Base-by-base conservation (phyloP, 2,888 invertebrate species). In the Cyclophora albipunctata region DNA sequence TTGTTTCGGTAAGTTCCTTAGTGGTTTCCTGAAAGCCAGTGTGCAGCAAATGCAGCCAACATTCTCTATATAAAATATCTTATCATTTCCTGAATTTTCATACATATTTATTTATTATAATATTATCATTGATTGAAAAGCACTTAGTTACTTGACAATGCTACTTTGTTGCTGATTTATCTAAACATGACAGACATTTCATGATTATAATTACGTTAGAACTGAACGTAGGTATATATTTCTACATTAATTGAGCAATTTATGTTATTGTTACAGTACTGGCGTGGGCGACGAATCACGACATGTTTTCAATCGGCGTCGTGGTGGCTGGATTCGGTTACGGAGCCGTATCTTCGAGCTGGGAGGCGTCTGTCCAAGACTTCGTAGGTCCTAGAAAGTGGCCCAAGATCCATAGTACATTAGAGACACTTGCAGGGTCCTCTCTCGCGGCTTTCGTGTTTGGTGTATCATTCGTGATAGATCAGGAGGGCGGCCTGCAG, bases 261-360 rank as follows among this genome's bases (percentile, higher is more conserved):
- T 20, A 20, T 20, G 20, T 58, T 48, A 51, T 52, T 58, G 61
- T 77, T 78, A 43, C 74, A 88, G 87, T 84, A 40, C 65, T 87
- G 57, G 75, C 86, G 7, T 69, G 68, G 55, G 79, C 84, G 2
- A 71, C 67, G 47, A 82, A 75, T 50, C 84, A 90, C 56, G 89
- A 90, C 53, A 73, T 76, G 43, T 84, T 88, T 56, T 84, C 88
- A 2, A 80, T 90, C 45, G 90, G 88, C 33, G 87, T 89, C 53
- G 80, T 90, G 2, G 71, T 89, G 45, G 86, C 86, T 40, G 90
- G 90, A 0, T 72, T 90, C 35, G 90, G 90, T 2, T 89, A 85
- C 54, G 90, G 90, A 2, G 85, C 88, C 5, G 66, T 87, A 3
- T 76, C 76, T 0, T 89, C 83, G 4, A 81, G 89, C 42, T 89